Conservation (phyloP, 2,888 invertebrate species). For the Eulithis testata region DNA sequence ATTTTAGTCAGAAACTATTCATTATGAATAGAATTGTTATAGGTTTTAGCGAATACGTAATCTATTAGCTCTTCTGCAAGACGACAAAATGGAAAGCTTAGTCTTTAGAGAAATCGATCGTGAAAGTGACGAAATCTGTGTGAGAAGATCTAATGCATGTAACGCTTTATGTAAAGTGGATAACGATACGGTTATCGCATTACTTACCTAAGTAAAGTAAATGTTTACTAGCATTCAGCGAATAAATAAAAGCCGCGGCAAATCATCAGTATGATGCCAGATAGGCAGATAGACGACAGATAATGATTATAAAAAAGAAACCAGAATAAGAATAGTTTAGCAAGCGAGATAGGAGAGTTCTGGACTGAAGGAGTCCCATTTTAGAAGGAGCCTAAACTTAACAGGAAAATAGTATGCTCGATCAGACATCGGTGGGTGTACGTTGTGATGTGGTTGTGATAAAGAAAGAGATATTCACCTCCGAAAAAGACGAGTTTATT, state of each 20-base stretch:
- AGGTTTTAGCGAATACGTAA: slow-evolving; percentile 22
- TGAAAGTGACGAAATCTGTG: slow-evolving; percentile 71
- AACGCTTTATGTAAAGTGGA: slow-evolving; percentile 33
- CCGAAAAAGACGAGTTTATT: slow-evolving; percentile 24
- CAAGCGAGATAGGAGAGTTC: too few species aligned
- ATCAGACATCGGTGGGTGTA: not conserved
- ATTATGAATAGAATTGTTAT: slow-evolving; percentile 8
- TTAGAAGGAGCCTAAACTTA: too few species aligned
- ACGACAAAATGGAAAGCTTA: slow-evolving; percentile 57
- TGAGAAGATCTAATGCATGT: slow-evolving; percentile 54
- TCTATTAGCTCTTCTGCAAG: slow-evolving; percentile 36
- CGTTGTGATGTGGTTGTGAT: not conserved
- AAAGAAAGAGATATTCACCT: slow-evolving; percentile 8
- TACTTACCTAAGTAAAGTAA: slow-evolving; percentile 1
- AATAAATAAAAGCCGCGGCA: not conserved
- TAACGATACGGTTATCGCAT: slow-evolving; percentile 9
- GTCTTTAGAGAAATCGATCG: slow-evolving; percentile 67
- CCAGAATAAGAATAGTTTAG: too few species aligned
- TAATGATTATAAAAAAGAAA: too few species aligned
- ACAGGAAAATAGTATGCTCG: not conserved
- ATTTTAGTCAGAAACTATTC: not conserved
- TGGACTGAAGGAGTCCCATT: too few species aligned
- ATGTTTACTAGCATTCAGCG: not conserved
- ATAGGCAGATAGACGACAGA: too few species aligned
- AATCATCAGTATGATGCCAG: too few species aligned